phyloP scores from a whole-genome alignment of 1,140 invertebrate species.

The Acromyrmex charruanus region DNA sequence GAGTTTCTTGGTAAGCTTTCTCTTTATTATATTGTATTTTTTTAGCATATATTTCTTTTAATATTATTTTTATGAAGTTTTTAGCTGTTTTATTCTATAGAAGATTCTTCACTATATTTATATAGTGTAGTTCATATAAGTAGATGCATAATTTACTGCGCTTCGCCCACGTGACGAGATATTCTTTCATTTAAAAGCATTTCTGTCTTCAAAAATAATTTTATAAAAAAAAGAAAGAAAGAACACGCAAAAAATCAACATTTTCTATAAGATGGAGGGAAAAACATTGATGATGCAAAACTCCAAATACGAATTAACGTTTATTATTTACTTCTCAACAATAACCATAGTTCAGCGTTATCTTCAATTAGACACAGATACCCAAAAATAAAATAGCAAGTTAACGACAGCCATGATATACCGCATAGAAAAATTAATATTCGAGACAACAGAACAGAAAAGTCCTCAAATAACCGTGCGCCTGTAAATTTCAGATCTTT shows the following conservation, averaged over 20 bases:
- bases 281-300: not conserved
- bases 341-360: not conserved
- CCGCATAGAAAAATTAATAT: constrained; percentile 1
- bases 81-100: not conserved
- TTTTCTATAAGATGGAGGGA: not conserved
- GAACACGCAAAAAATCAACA: not conserved
- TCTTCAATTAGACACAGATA: constrained; percentile 11
- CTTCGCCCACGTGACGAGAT: not conserved
- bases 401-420: not conserved
- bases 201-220: not conserved
- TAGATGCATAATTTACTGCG: constrained; percentile 1
- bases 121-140: not conserved
- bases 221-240: not conserved
- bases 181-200: constrained; percentile 9
- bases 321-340: constrained; percentile 17
- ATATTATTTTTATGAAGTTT: not conserved
- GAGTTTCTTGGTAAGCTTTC: not conserved
- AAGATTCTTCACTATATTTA: not conserved
- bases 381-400: not conserved
- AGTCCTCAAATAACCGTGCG: not conserved
- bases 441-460: not conserved
- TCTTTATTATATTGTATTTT: not conserved
- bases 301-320: not conserved
- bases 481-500: not conserved
- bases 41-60: not conserved